Base-by-base conservation (phyloP, 2,888 invertebrate species). In the Petrolisthes cinctipes region DNA sequence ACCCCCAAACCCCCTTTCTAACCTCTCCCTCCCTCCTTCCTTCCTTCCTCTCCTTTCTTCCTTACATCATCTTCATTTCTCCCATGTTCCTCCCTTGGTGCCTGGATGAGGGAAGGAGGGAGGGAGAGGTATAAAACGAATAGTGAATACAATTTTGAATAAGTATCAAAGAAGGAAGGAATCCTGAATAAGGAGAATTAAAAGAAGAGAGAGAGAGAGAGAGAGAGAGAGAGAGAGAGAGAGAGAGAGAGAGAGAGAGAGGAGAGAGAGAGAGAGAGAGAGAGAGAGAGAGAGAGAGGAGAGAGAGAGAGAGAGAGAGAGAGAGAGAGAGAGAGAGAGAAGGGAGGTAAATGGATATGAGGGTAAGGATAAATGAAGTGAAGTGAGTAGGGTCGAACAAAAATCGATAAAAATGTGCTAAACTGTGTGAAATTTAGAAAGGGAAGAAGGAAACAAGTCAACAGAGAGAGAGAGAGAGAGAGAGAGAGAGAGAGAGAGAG, bases 261-360 rank as follows among this genome's bases (percentile, higher is more conserved):
- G n/a, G n/a, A n/a, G n/a, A n/a, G n/a, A n/a, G n/a, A n/a, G n/a
- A n/a, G n/a, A n/a, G 14, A 76, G 66, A 61, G 14, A 61, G 14
- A 11, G 14, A 61, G 14, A 11, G 14, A 61, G 9, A 61, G 14
- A 61, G 14, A 14, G 7, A 61, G 14, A 76, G 14, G 76, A 76
- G 76, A 76, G 76, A 76, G 76, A 76, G 76, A 76, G 76, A 76
- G 66, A 61, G 66, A 61, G 66, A 61, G 66, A 61, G 66, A 61
- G 66, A 61, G 66, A 61, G 66, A 61, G 66, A 61, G 66, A 61
- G 66, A 61, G 66, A 61, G 66, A 61, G 66, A 61, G 66, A 61
- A 14, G 14, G 66, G 14, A 14, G 14, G 66, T 11, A 14, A 61
- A 14, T 11, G 66, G 14, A 14, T 11, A 14, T 11, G 66, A 61